Percentiles rank a stretch among this genome's conserved stretches.
These are phyloP conservation scores for Palythoa heliodiscus DNA, from an alignment of 92 coral and sea anemone species.

Conservation along the genomic window DNA sequence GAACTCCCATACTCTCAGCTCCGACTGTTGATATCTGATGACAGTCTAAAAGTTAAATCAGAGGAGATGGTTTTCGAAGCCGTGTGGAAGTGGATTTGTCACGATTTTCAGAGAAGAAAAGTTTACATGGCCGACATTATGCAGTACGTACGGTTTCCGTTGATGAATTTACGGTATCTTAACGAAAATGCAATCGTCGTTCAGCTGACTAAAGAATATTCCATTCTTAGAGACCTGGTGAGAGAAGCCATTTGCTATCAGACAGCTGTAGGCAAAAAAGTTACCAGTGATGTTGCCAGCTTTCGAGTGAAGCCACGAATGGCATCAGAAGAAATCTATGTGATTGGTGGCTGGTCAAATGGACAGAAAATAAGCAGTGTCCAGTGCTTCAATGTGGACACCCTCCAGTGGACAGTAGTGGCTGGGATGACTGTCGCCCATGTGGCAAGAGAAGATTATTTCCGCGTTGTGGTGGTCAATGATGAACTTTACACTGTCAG, in stretches of 20 bases:
- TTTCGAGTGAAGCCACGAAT: constrained; percentile 95
- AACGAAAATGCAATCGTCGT: constrained; percentile 68
- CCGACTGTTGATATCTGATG: constrained; percentile 75
- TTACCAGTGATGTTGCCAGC: constrained; percentile 66
- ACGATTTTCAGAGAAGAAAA: constrained; percentile 80
- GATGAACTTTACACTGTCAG: constrained; percentile 98
- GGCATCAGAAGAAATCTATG: constrained; percentile 99
- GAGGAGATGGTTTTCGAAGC: constrained; percentile 94
- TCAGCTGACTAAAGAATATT: constrained; percentile 71
- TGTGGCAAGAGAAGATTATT: constrained; percentile 94
- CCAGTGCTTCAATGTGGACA: constrained; percentile 98
- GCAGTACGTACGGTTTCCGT: constrained; percentile 92
- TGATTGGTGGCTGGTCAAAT: constrained; percentile 99
- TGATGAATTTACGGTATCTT: constrained; percentile 88
- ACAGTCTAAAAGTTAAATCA: constrained; percentile 91
- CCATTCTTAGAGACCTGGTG: constrained; percentile 84
- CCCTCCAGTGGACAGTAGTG: constrained; percentile 91
- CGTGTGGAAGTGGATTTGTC: constrained; percentile 92
- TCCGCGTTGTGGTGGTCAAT: constrained; percentile 91
- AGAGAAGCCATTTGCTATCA: constrained; percentile 92
- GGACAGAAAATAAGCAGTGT: constrained; percentile 99
- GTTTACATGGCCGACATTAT: constrained; percentile 75
- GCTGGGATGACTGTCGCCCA: constrained; percentile 99
- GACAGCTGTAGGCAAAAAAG: constrained; percentile 63
- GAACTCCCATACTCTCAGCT: constrained; percentile 85